Percentiles rank a stretch among this genome's conserved stretches.
Conservation (phyloP, 2,113 vertebrate genomes). For the Neomonachus schauinslandi region DNA sequence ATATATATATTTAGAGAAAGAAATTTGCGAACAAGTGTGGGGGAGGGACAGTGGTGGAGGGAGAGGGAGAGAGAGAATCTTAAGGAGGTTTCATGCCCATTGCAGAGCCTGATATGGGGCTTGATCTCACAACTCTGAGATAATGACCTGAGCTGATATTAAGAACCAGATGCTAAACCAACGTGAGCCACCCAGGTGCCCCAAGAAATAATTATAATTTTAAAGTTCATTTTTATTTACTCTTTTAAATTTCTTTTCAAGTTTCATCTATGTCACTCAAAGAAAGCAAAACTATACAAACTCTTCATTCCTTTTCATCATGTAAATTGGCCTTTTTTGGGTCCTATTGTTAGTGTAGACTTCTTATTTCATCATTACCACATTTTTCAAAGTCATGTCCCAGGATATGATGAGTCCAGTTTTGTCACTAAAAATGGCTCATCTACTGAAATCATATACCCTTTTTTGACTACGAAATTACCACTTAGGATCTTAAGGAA, state of each 20-base stretch:
- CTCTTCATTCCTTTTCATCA: background rate
- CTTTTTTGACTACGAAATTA: background rate
- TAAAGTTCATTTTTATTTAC: background rate
- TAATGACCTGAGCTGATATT: background rate
- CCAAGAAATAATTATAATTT: background rate
- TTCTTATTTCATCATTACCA: constrained; percentile 1
- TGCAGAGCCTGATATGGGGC: background rate
- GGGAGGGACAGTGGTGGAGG: background rate
- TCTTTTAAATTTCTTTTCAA: background rate
- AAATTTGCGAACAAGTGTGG: background rate
- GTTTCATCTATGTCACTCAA: background rate
- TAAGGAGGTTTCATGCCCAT: background rate
- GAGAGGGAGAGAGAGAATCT: background rate
- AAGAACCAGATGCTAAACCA: background rate
- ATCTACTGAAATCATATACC: background rate
- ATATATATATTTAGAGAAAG: too few species aligned
- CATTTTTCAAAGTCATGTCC: background rate
- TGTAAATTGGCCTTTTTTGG: background rate
- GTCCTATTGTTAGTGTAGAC: background rate
- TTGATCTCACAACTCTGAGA: background rate
- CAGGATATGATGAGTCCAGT: background rate
- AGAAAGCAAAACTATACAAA: background rate
- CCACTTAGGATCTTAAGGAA: background rate
- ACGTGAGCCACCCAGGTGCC: background rate
- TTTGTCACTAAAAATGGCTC: background rate